These are phyloP conservation scores for Aurelia sp. DNA, from an alignment of 30 jellyfish, hydroid and myxozoan species.

Conservation along the genomic window DNA sequence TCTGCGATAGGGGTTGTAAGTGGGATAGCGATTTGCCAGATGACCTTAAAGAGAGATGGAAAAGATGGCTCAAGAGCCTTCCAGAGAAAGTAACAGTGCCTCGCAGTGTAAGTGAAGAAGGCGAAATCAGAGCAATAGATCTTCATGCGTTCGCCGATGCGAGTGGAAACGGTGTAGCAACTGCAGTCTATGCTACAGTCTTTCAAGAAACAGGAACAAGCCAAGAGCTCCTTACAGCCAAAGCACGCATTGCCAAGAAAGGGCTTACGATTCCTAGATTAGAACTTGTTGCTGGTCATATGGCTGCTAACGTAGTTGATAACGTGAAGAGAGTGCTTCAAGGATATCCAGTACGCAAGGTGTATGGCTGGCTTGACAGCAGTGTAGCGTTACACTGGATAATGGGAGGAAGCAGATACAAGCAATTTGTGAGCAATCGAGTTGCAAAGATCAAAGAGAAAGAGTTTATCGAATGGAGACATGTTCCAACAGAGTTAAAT, in stretches of 20 bases:
- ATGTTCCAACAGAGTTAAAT: constrained; percentile 16
- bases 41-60: constrained; percentile 1
- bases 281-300: constrained; percentile 22
- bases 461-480: constrained; percentile 6
- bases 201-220: constrained; percentile 6
- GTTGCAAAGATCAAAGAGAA: constrained; percentile 11
- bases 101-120: constrained; percentile 4
- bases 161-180: constrained; percentile 22
- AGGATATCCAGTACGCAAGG: constrained; percentile 10
- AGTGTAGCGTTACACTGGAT: constrained; percentile 37
- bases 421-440: constrained; percentile 22
- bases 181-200: constrained; percentile 21
- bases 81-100: constrained; percentile 24
- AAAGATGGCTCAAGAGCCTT: constrained; percentile 12
- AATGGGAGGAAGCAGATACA: constrained; percentile 10
- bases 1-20: too few relatives aligned
- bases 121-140: not conserved
- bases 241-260: constrained; percentile 25
- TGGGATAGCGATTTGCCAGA: constrained; percentile 31
- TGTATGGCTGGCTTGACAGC: constrained; percentile 48
- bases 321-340: constrained; percentile 17
- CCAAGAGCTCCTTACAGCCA: constrained; percentile 8
- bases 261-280: constrained; percentile 17
- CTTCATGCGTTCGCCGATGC: constrained; percentile 49
- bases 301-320: constrained; percentile 12